A percentile compares a stretch with the other conserved stretches of the same genome.
Conservation (phyloP, 2,113 vertebrate genomes). For the Notarius quadriscutis region DNA sequence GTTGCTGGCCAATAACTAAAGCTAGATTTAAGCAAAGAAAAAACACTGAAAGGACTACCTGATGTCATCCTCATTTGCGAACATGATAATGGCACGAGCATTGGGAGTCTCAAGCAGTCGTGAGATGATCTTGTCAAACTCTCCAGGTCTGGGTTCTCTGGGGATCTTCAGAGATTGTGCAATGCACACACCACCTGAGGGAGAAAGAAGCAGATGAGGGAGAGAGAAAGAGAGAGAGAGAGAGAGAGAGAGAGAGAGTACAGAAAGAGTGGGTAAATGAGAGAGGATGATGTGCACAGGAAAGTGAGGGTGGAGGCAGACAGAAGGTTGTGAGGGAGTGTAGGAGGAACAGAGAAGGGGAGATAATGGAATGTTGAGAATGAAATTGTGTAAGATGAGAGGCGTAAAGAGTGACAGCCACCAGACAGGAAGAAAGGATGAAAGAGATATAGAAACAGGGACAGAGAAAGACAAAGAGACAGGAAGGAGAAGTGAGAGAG, state of each 20-base stretch:
- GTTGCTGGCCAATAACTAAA: neutral
- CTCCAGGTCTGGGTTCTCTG: conserved; percentile 87
- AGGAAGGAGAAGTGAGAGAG: neutral
- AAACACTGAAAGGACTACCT: conserved; percentile 69
- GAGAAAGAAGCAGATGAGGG: neutral
- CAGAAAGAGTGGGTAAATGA: neutral
- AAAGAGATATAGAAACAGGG: conserved; percentile 31
- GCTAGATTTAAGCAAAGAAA: neutral
- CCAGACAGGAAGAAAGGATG: conserved; percentile 25
- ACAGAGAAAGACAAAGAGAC: conserved; percentile 22
- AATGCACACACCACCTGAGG: conserved; percentile 92
- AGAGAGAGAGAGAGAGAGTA: conserved; percentile 4
- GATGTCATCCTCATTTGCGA: conserved; percentile 96
- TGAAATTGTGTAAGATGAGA: conserved; percentile 20
- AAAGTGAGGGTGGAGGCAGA: conserved; percentile 22
- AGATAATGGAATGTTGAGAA: conserved; percentile 27
- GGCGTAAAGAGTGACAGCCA: conserved; percentile 17
- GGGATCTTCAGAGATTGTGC: conserved; percentile 95
- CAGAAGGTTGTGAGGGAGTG: neutral
- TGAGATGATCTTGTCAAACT: conserved; percentile 92
- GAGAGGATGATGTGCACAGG: conserved; percentile 12
- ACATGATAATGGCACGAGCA: conserved; percentile 92
- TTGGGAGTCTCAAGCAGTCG: conserved; percentile 91
- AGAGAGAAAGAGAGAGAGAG: neutral
- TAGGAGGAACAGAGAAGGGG: conserved; percentile 24